Conservation (phyloP, 2,888 invertebrate genomes). For the Troides aeacus region DNA sequence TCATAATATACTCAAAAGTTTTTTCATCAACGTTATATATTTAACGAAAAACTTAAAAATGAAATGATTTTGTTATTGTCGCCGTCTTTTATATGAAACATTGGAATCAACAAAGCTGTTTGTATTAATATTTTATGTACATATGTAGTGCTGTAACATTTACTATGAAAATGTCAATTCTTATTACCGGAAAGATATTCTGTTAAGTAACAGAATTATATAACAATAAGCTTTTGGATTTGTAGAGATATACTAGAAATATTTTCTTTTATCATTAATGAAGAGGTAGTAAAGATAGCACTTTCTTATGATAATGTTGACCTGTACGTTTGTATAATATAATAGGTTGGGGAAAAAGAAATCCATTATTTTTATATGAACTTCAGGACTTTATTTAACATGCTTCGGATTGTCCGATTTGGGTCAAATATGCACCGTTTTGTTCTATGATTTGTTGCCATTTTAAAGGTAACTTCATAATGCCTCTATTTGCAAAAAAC, state of each 20-base stretch:
- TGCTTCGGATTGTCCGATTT: too few relatives aligned
- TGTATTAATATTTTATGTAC: background rate
- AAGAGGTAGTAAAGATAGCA: background rate
- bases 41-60: background rate
- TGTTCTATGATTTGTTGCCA: too few relatives aligned
- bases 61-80: background rate
- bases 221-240: background rate
- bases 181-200: conserved; percentile 1
- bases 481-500: too few relatives aligned
- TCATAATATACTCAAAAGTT: background rate
- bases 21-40: background rate
- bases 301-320: too few relatives aligned
- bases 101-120: background rate
- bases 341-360: too few relatives aligned
- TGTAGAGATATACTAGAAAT: background rate
- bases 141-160: background rate
- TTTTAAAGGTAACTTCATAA: too few relatives aligned
- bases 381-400: too few relatives aligned
- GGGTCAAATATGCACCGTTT: too few relatives aligned
- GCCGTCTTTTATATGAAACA: background rate
- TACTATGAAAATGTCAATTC: conserved; percentile 4
- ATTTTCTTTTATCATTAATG: background rate
- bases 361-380: too few relatives aligned
- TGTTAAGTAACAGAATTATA: background rate
- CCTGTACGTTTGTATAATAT: too few relatives aligned